Conservation (phyloP, 2,113 vertebrate genomes). For the Sciurus niger region DNA sequence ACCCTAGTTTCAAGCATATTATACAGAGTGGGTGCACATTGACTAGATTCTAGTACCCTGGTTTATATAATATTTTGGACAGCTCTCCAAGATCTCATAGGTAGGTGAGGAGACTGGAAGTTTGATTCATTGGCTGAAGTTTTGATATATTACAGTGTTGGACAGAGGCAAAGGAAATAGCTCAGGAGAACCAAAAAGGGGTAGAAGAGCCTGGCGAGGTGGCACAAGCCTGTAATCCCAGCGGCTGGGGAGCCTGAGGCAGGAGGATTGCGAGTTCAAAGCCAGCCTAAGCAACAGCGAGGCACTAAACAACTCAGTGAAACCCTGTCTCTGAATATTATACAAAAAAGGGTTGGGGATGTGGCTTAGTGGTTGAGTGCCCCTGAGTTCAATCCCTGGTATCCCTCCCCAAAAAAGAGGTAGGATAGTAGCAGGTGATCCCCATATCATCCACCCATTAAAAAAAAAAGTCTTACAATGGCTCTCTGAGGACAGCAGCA, state of each 20-base stretch:
- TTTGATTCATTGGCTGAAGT: neutral
- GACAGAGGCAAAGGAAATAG: slow-evolving; percentile 59
- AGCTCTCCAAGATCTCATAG: neutral
- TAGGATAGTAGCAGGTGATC: neutral
- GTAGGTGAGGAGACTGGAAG: neutral
- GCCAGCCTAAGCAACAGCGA: too few relatives aligned
- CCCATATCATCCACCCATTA: neutral
- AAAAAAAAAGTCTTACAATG: neutral
- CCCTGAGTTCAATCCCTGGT: too few relatives aligned
- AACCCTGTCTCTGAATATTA: too few relatives aligned
- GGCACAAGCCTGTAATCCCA: too few relatives aligned
- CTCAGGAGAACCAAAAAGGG: neutral
- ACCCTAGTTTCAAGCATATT: neutral
- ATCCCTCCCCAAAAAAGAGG: neutral
- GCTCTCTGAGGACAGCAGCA: neutral
- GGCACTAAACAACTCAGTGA: too few relatives aligned
- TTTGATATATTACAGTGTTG: neutral
- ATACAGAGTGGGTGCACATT: neutral
- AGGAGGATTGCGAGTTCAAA: too few relatives aligned
- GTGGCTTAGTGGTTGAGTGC: too few relatives aligned
- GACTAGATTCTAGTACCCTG: neutral
- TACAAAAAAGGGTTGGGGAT: too few relatives aligned
- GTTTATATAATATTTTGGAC: neutral
- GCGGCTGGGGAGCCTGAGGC: too few relatives aligned
- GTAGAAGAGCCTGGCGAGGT: too few relatives aligned